A percentile compares a stretch with the other conserved stretches of the same genome.
Evolutionary conservation across 2,113 vertebrate genomes (phyloP).

Genomic region (Gambusia affinis): DNA sequence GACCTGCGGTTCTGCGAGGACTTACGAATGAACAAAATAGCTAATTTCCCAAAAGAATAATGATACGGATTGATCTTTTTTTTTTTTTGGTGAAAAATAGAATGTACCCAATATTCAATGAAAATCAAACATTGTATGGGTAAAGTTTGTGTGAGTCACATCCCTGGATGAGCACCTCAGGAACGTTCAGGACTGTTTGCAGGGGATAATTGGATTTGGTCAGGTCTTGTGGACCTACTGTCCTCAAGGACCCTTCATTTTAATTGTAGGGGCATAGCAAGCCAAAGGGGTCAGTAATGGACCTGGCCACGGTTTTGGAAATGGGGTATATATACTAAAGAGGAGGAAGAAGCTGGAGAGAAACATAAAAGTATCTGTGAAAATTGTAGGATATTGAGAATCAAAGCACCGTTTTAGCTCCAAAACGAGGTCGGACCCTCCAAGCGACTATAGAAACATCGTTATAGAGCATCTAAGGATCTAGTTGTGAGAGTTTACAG

Average conservation of each 20-base stretch:
- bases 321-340: slow-evolving; percentile 50
- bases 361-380: slow-evolving; percentile 9
- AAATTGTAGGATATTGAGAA: background rate
- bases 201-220: slow-evolving; percentile 73
- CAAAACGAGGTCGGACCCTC: background rate
- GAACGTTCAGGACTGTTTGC: slow-evolving; percentile 65
- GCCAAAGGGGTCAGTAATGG: slow-evolving; percentile 47
- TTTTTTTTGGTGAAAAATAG: background rate
- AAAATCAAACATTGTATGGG: background rate
- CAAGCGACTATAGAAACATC: background rate
- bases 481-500: slow-evolving; percentile 25
- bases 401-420: background rate
- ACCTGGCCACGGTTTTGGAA: slow-evolving; percentile 14
- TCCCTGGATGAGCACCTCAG: background rate
- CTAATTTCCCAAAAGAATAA: too few relatives aligned
- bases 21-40: too few relatives aligned
- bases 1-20: too few relatives aligned
- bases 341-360: slow-evolving; percentile 8
- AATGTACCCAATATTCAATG: background rate
- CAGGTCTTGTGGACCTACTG: slow-evolving; percentile 27
- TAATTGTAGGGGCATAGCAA: slow-evolving; percentile 19
- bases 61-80: too few relatives aligned
- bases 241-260: slow-evolving; percentile 34
- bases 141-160: background rate
- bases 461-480: background rate